These are phyloP conservation scores for Lamellibrachia columna DNA, from an alignment of 2,888 invertebrate genomes.

Conservation along the genomic window DNA sequence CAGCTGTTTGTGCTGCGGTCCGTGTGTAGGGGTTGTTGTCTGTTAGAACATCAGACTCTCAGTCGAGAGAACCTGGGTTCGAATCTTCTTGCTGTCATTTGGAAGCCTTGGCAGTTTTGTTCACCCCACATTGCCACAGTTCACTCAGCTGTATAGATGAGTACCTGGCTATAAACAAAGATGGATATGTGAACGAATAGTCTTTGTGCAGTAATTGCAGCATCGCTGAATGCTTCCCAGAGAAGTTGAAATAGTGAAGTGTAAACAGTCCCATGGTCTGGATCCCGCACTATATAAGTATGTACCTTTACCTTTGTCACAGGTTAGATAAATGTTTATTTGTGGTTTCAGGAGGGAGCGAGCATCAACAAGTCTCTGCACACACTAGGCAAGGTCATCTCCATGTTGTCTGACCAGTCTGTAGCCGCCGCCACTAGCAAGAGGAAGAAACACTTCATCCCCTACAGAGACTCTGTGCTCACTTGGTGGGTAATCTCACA, in stretches of 20 bases:
- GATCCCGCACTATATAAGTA: too few relatives aligned
- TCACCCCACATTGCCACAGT: too few relatives aligned
- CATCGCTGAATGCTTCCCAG: too few relatives aligned
- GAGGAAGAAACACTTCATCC: constrained; percentile 73
- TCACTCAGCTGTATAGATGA: too few relatives aligned
- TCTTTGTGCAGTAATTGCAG: too few relatives aligned
- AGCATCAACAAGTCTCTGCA: constrained; percentile 75
- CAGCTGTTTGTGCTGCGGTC: too few relatives aligned
- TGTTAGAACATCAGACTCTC: neutral
- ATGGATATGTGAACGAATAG: too few relatives aligned
- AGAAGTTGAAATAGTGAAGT: too few relatives aligned
- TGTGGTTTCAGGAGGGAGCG: constrained; percentile 58
- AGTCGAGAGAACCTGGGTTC: neutral
- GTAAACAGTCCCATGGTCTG: too few relatives aligned
- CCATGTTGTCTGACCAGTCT: constrained; percentile 74
- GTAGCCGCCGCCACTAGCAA: constrained; percentile 67
- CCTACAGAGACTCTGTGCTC: constrained; percentile 82
- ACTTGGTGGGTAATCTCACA: constrained; percentile 57
- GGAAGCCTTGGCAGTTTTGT: neutral
- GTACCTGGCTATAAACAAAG: too few relatives aligned
- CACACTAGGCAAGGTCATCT: constrained; percentile 83
- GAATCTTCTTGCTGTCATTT: neutral
- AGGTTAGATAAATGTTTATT: neutral
- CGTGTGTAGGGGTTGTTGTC: neutral
- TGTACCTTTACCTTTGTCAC: too few relatives aligned